Evolutionary conservation across 1,140 invertebrate species (phyloP).

Genomic region (Megalopta genalis): DNA sequence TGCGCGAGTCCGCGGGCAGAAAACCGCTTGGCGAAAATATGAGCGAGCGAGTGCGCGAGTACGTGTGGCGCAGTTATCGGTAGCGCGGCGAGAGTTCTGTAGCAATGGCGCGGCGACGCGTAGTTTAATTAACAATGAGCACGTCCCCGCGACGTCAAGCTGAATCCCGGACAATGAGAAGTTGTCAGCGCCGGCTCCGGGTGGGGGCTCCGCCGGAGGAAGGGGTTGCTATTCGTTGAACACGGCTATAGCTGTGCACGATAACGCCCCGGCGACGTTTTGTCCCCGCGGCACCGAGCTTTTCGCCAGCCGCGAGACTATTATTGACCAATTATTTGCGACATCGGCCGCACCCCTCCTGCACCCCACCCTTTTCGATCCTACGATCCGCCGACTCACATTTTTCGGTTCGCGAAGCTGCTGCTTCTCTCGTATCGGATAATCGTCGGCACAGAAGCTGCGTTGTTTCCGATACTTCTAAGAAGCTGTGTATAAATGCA

Average conservation of each 20-base stretch:
- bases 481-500: too few species aligned
- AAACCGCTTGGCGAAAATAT: not conserved
- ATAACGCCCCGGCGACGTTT: conserved; percentile 60
- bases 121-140: conserved; percentile 79
- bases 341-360: conserved; percentile 11
- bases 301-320: conserved; percentile 46
- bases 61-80: conserved; percentile 56
- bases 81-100: conserved; percentile 64
- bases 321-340: conserved; percentile 53
- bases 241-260: conserved; percentile 49
- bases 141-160: conserved; percentile 70
- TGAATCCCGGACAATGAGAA: conserved; percentile 76
- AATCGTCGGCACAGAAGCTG: too few species aligned
- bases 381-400: too few species aligned
- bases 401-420: too few species aligned
- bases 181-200: conserved; percentile 68
- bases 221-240: conserved; percentile 56
- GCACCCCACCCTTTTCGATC: too few species aligned
- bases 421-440: too few species aligned
- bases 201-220: conserved; percentile 23
- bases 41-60: conserved; percentile 31
- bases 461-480: too few species aligned
- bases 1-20: conserved; percentile 6
- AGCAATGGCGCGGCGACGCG: conserved; percentile 72
- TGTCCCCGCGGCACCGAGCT: conserved; percentile 48